Conservation (phyloP, 2,113 vertebrate genomes). For the Myotis davidii region DNA sequence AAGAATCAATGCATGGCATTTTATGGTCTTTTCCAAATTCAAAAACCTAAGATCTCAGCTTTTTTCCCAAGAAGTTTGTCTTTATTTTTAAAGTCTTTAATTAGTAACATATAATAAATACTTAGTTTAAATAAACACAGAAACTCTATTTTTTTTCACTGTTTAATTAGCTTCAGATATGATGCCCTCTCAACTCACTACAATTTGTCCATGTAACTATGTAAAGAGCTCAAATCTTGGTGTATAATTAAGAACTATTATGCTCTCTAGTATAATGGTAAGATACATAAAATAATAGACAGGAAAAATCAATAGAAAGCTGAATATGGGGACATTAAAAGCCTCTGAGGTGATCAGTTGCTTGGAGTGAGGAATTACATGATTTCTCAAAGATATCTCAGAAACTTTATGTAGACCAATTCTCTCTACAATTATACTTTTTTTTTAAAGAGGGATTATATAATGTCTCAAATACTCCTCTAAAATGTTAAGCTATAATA, state of each 20-base stretch:
- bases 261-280: conserved; percentile 16
- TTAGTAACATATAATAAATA: neutral
- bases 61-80: neutral
- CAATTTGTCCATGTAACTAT: neutral
- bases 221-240: neutral
- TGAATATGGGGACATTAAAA: neutral
- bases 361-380: neutral
- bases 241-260: conserved; percentile 28
- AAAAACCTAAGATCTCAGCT: neutral
- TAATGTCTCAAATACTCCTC: conserved; percentile 19
- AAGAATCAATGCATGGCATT: neutral
- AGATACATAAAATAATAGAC: conserved; percentile 15
- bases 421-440: conserved; percentile 1
- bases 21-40: neutral
- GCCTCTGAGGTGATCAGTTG: neutral
- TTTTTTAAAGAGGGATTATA: conserved; percentile 30
- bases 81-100: conserved; percentile 25
- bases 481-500: conserved; percentile 36
- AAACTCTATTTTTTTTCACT: conserved; percentile 35
- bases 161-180: neutral
- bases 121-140: neutral
- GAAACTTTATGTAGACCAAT: conserved; percentile 15
- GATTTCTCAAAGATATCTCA: conserved; percentile 10
- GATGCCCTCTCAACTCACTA: neutral
- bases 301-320: neutral